phyloP scores from a whole-genome alignment of 2,113 vertebrate genomes.

The Australoheros scitulus region DNA sequence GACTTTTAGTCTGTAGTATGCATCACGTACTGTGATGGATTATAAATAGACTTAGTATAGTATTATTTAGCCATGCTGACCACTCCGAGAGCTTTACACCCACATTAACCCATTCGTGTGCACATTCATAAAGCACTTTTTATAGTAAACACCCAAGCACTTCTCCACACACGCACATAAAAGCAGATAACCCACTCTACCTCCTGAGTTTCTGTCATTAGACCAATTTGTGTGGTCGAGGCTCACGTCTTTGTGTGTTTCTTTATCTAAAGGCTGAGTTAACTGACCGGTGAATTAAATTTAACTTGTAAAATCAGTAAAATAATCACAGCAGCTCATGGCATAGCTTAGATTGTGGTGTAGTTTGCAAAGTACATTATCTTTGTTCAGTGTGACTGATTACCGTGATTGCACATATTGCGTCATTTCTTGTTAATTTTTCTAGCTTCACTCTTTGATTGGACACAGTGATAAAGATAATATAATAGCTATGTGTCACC shows the following conservation, averaged over 20 bases:
- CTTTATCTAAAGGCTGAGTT: background rate
- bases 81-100: background rate
- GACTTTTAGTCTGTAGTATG: background rate
- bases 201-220: background rate
- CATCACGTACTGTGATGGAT: background rate
- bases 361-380: background rate
- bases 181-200: background rate
- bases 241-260: background rate
- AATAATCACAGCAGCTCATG: background rate
- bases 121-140: background rate
- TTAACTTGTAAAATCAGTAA: slow-evolving; percentile 1
- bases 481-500: background rate
- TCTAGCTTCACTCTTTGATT: background rate
- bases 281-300: background rate
- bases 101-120: background rate
- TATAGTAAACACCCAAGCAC: background rate
- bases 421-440: slow-evolving; percentile 1
- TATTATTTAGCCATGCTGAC: no score
- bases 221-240: background rate
- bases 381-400: background rate
- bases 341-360: background rate
- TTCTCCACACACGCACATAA: background rate
- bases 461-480: background rate
- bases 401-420: background rate
- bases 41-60: background rate